Evolutionary conservation across 2,797 vertebrate species (phyloP).

Genomic region (Bovichtus diacanthus): DNA sequence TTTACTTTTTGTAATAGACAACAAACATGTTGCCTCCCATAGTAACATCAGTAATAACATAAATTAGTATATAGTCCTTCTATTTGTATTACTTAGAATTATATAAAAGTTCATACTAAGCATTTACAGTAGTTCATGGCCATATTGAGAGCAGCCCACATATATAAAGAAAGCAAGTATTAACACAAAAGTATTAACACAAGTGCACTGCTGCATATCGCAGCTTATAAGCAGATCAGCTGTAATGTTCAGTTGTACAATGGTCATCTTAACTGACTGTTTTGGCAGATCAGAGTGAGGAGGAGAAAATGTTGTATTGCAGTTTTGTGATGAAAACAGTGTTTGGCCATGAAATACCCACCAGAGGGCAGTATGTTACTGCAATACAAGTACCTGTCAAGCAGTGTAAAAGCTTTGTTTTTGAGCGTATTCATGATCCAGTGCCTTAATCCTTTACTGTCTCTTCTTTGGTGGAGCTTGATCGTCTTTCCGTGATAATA

Average conservation of each 20-base stretch:
- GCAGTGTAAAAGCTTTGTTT: not conserved
- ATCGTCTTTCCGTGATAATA: not conserved
- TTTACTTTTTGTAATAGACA: not conserved
- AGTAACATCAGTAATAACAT: not conserved
- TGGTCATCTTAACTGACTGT: not conserved
- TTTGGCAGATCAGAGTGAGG: not conserved
- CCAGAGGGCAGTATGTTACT: constrained; percentile 77
- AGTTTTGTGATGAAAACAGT: not conserved
- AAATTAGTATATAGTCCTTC: not conserved
- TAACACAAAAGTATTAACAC: too few species aligned
- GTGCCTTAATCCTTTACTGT: not conserved
- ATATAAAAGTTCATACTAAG: not conserved
- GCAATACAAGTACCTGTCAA: not conserved
- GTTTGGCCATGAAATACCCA: constrained; percentile 12
- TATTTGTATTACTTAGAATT: not conserved
- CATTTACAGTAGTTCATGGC: not conserved
- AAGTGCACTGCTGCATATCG: not conserved
- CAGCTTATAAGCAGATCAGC: too few species aligned
- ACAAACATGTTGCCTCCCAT: not conserved
- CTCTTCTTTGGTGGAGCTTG: not conserved
- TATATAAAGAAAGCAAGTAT: not conserved
- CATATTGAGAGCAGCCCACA: not conserved
- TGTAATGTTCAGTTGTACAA: not conserved
- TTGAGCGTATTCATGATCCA: not conserved
- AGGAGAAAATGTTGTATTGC: not conserved